Evolutionary conservation across 2,797 vertebrate genomes (phyloP), one percentile per base, ranked within the genome.

Genomic region (Myiothlypis chrysogaster): DNA sequence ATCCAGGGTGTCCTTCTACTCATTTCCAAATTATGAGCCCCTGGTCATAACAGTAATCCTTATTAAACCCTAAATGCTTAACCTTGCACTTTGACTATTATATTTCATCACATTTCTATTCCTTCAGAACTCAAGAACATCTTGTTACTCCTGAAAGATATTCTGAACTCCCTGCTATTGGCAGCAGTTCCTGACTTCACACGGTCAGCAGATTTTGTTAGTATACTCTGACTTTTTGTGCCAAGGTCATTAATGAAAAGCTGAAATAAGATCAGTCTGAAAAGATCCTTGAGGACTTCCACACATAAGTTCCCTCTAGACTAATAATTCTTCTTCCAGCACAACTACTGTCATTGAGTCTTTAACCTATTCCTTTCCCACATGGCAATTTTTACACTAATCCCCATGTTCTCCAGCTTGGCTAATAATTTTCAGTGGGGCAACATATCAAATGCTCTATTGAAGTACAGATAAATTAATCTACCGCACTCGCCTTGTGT

Each of bases 191-290:
- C 87, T 47, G 77, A 78, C 61, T 95, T 95, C 91, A 85, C 87
- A 57, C 0, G 19, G 61, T 95, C 94, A 95, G 94, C 93, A 95
- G 80, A 91, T 94, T 88, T 88, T 90, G 43, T 95, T 95, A 90
- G 93, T 90, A 59, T 83, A 66, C 39, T 81, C 50, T 88, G 89
- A 89, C 85, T 94, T 95, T 83, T 88, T 90, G 50, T 90, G 91
- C 91, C 65, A 94, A 95, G 93, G 95, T 96, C 88, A 76, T 94
- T 96, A 96, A 94, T 65, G 72, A 86, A 91, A 94, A 87, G 60
- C 80, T 93, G 83, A 93, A 96, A 93, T 71, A 91, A 94, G 94
- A 94, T 91, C 72, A 55, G 77, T 72, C 61, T 88, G n/a, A 81
- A 94, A 88, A 86, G 70, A 83, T 88, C 79, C 87, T 91, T 88